Conservation (phyloP, 2,113 vertebrate genomes). For the Pan troglodytes region NHGRI_mPanTro3-v2.1_pri NC_072414.2:34197501-34198000, state of each 20-base stretch:
- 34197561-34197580: constrained; percentile 12
- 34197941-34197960: background rate
- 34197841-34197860: background rate
- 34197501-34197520: background rate
- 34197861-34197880: constrained; percentile 16
- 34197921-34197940: constrained; percentile 40
- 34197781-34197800: background rate
- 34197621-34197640: background rate
- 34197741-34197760: constrained; percentile 20
- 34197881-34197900: constrained; percentile 10
- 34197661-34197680: background rate
- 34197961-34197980: background rate
- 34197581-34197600: background rate
- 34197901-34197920: background rate
- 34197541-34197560: background rate
- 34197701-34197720: background rate
- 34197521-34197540: background rate
- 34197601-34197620: background rate
- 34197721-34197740: constrained; percentile 9
- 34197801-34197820: background rate
- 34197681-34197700: background rate
- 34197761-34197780: background rate
- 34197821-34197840: background rate
- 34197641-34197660: background rate
- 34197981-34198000: constrained; percentile 12